Evolutionary conservation across 1,140 invertebrate genomes (phyloP).

Genomic region (Drosophila parabipectinata): DNA sequence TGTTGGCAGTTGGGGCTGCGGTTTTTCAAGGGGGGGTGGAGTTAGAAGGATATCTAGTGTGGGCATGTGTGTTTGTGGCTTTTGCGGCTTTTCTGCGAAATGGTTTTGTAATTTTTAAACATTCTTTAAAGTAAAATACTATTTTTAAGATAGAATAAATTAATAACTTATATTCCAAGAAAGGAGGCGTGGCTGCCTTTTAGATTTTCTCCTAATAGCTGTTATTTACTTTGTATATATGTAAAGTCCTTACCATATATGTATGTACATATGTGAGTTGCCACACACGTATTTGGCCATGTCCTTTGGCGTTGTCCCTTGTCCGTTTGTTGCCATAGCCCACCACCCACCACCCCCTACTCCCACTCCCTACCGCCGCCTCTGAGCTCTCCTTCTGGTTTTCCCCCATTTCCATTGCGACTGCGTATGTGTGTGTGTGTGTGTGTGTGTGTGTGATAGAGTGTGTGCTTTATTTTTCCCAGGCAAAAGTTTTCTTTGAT

Average conservation of each 20-base stretch:
- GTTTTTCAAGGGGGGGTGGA: not conserved
- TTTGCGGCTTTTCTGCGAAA: too few species aligned
- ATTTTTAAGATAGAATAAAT: not conserved
- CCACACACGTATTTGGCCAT: slow-evolving; percentile 28
- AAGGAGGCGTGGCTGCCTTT: not conserved
- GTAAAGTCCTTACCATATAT: not conserved
- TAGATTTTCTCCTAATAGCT: not conserved
- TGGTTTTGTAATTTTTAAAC: too few species aligned
- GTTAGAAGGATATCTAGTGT: not conserved
- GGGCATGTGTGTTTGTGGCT: not conserved
- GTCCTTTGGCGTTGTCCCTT: slow-evolving; percentile 50
- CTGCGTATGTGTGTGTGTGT: slow-evolving; percentile 56
- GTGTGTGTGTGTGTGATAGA: slow-evolving; percentile 40
- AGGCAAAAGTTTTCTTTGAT: slow-evolving; percentile 75
- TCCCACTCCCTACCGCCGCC: not conserved
- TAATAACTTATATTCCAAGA: not conserved
- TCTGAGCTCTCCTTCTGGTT: slow-evolving; percentile 45
- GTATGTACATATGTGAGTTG: slow-evolving; percentile 19
- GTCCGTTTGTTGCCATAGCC: slow-evolving; percentile 46
- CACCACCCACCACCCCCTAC: slow-evolving; percentile 2
- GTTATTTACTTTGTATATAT: not conserved
- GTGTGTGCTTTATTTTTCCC: slow-evolving; percentile 62
- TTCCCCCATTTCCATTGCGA: slow-evolving; percentile 61
- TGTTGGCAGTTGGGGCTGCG: not conserved
- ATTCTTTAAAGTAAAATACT: too few species aligned